A percentile compares a stretch with the other conserved stretches of the same genome.
Evolutionary conservation across 1,140 invertebrate genomes (phyloP).

Genomic region (Meloidogyne exigua): DNA sequence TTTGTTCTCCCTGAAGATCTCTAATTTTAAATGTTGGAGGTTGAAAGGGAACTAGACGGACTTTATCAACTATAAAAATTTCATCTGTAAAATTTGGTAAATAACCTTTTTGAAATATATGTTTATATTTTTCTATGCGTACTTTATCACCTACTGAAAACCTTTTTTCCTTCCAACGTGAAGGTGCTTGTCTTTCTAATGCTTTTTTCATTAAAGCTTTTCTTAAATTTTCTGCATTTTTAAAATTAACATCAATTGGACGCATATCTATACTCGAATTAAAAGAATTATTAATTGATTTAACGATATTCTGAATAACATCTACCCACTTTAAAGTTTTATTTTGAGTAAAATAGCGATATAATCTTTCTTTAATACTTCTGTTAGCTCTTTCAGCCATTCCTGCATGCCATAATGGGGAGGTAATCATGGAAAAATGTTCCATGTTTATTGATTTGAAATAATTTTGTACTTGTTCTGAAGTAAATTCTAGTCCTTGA

Average conservation of each 20-base stretch:
- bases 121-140: too few relatives aligned
- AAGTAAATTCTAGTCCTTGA: too few relatives aligned
- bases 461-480: too few relatives aligned
- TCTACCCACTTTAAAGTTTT: constrained; percentile 44
- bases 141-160: too few relatives aligned
- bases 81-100: too few relatives aligned
- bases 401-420: too few relatives aligned
- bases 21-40: too few relatives aligned
- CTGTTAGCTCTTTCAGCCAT: constrained; percentile 33
- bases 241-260: constrained; percentile 28
- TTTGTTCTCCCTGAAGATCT: constrained; percentile 1
- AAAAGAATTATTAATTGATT: constrained; percentile 36
- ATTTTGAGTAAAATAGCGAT: constrained; percentile 46
- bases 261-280: constrained; percentile 24
- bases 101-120: too few relatives aligned
- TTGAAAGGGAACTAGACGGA: too few relatives aligned
- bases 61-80: too few relatives aligned
- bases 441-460: too few relatives aligned
- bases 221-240: constrained; percentile 26
- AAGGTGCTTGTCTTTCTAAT: constrained; percentile 18
- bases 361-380: constrained; percentile 43
- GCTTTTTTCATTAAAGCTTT: not conserved
- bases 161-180: constrained; percentile 18
- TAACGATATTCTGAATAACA: constrained; percentile 35
- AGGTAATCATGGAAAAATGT: too few relatives aligned